Conservation (phyloP, 2,888 invertebrate species). For the Micoletzkya japonica region DNA sequence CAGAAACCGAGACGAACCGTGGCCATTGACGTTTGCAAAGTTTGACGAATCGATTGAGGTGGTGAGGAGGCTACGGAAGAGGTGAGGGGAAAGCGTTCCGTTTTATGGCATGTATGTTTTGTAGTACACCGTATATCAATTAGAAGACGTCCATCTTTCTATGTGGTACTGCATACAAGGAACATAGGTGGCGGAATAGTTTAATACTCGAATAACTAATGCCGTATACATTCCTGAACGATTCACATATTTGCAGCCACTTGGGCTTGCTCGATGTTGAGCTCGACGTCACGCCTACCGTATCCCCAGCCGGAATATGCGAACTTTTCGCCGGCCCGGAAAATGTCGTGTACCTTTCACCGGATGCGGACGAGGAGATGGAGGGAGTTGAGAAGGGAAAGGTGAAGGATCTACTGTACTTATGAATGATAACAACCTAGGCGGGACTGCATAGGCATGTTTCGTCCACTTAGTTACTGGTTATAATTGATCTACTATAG, state of each 20-base stretch:
- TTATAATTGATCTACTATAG: conserved; percentile 24
- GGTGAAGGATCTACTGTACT: neutral
- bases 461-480: too few relatives aligned
- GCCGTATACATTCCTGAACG: too few relatives aligned
- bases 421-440: too few relatives aligned
- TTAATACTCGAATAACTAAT: too few relatives aligned
- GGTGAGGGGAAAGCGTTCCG: neutral
- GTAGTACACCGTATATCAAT: too few relatives aligned
- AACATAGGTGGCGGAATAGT: too few relatives aligned
- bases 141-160: too few relatives aligned
- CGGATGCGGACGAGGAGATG: conserved; percentile 53
- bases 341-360: conserved; percentile 49
- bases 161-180: too few relatives aligned
- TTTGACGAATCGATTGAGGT: conserved; percentile 9
- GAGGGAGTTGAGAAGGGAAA: conserved; percentile 38
- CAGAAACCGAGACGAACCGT: conserved; percentile 2
- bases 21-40: conserved; percentile 8
- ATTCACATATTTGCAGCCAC: too few relatives aligned
- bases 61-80: neutral
- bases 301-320: neutral
- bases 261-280: neutral
- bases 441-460: conserved; percentile 3
- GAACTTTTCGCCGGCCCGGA: neutral
- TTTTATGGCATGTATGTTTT: too few relatives aligned
- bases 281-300: neutral